phyloP scores from a whole-genome alignment of 2,797 vertebrate species.

The Sphenodon punctatus region DNA sequence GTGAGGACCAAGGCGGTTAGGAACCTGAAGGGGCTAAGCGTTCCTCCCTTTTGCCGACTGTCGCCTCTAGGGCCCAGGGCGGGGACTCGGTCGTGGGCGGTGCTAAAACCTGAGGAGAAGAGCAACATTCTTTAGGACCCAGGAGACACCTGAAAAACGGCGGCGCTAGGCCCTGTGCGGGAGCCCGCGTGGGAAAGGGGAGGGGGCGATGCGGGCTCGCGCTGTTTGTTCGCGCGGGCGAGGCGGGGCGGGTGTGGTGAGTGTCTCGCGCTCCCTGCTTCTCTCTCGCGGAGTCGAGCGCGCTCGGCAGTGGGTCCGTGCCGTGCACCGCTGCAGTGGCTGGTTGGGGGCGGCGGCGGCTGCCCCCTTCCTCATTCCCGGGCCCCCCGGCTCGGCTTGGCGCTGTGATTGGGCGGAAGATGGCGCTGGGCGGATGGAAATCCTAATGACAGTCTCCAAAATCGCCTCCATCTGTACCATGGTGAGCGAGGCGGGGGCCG shows the following conservation, averaged over 20 bases:
- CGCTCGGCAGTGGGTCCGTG: not conserved
- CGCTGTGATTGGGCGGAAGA: slow-evolving; percentile 90
- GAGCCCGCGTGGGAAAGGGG: not conserved
- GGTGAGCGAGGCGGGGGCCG: too few relatives aligned
- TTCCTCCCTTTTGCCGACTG: too few relatives aligned
- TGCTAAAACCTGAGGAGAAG: not conserved
- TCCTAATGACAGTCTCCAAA: slow-evolving; percentile 99
- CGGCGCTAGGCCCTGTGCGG: not conserved
- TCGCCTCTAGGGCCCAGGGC: too few relatives aligned
- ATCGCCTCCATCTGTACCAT: slow-evolving; percentile 99
- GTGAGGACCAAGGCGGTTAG: too few relatives aligned
- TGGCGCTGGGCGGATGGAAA: slow-evolving; percentile 99
- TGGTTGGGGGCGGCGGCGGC: not conserved
- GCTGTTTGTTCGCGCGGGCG: not conserved
- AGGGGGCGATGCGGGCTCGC: not conserved
- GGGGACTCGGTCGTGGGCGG: too few relatives aligned
- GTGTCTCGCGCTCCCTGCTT: not conserved
- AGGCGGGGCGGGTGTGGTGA: not conserved
- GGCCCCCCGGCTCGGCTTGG: slow-evolving; percentile 50
- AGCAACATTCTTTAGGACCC: too few relatives aligned
- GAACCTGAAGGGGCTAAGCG: too few relatives aligned
- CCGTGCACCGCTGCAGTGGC: not conserved
- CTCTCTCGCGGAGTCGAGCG: not conserved
- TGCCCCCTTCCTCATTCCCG: slow-evolving; percentile 2
- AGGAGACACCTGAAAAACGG: too few relatives aligned